These are phyloP conservation scores for Eulemur rufifrons DNA, from an alignment of 2,113 vertebrate species.

Conservation along the genomic window DNA sequence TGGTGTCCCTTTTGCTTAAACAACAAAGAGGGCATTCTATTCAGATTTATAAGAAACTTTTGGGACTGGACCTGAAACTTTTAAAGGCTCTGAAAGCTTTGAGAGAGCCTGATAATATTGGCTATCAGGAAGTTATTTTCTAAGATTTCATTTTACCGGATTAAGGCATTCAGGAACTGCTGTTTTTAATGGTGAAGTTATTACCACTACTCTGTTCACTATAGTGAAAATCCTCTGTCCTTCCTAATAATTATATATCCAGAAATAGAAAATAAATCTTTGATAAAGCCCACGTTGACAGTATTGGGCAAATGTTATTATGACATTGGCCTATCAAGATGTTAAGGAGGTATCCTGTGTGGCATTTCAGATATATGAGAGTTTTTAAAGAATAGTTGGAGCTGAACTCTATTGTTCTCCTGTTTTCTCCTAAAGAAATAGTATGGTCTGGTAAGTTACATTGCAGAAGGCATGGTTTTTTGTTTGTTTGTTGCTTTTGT, in stretches of 20 bases:
- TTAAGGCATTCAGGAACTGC: background rate
- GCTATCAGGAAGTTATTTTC: background rate
- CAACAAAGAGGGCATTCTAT: background rate
- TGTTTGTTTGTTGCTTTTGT: background rate
- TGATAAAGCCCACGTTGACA: background rate
- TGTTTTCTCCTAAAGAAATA: background rate
- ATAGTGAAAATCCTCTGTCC: background rate
- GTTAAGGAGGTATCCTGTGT: background rate
- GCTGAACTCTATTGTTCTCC: background rate
- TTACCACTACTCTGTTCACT: background rate
- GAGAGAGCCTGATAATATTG: background rate
- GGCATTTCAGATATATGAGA: background rate
- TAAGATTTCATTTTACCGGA: background rate
- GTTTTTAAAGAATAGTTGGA: background rate
- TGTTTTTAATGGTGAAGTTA: background rate
- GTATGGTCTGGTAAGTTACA: background rate
- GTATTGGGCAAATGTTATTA: background rate
- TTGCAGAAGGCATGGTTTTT: background rate
- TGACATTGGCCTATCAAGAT: background rate
- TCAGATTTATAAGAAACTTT: background rate
- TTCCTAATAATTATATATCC: background rate
- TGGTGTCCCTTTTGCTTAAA: background rate
- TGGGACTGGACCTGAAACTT: background rate
- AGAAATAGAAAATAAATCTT: slow-evolving; percentile 4
- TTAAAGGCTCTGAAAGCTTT: background rate